phyloP scores from a whole-genome alignment of 1,140 invertebrate genomes.

The Zaprionus inermis region DNA sequence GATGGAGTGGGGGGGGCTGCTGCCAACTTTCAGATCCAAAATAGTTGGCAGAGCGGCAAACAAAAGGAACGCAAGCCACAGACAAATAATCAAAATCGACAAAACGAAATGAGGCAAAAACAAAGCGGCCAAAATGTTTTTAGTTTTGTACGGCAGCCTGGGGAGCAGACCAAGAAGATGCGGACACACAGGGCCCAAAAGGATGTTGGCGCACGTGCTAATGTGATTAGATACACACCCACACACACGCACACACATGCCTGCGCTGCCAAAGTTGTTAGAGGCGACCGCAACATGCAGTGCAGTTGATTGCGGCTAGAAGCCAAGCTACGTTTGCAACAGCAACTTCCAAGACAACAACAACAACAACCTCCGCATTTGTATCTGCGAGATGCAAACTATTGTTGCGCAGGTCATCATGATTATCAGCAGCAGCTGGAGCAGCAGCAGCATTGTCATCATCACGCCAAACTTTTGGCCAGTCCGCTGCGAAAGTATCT shows the following conservation, averaged over 20 bases:
- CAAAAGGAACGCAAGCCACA: conserved; percentile 70
- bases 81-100: conserved; percentile 83
- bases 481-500: conserved; percentile 37
- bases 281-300: conserved; percentile 75
- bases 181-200: conserved; percentile 40
- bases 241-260: conserved; percentile 15
- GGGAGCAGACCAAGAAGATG: conserved; percentile 42
- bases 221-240: conserved; percentile 75
- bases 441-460: conserved; percentile 30
- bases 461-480: conserved; percentile 56
- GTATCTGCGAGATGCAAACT: conserved; percentile 75
- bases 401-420: conserved; percentile 77
- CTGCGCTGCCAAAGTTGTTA: conserved; percentile 39
- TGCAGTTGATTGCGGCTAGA: conserved; percentile 78
- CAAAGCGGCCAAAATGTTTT: conserved; percentile 81
- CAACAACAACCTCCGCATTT: conserved; percentile 40
- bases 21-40: conserved; percentile 73
- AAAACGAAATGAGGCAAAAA: conserved; percentile 80
- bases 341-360: conserved; percentile 51
- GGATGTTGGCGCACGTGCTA: conserved; percentile 81
- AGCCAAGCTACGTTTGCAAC: conserved; percentile 43
- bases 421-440: conserved; percentile 22
- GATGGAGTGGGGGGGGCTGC: neutral
- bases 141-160: conserved; percentile 64
- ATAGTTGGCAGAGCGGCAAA: conserved; percentile 70